Base-by-base conservation (phyloP, 2,888 invertebrate genomes). In the Acrobasis suavella region DNA sequence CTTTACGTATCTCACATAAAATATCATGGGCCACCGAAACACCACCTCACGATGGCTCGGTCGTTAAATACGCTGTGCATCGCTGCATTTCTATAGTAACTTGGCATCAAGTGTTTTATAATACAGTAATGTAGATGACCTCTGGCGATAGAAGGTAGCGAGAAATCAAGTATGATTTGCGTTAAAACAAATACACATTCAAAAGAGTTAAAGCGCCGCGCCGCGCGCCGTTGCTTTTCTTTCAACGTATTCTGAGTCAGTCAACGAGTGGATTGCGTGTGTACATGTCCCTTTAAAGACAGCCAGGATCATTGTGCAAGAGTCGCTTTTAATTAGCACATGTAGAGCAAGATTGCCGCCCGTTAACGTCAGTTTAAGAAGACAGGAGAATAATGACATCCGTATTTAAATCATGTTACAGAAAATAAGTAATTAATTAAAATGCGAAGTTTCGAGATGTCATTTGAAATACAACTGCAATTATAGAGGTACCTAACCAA, bases 311-410 rank as follows among this genome's bases (percentile, higher is more conserved):
- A 91, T 90, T 91, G 91, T 91, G 81, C 80, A 83, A 75, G 78
- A 83, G 80, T 81, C 82, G 79, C 83, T 80, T 84, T 88, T 91
- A 91, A 91, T 91, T 91, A 91, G 89, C 86, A 87, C 90, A 87
- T 88, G 87, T 82, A 86, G 81, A 81, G 79, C 83, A 79, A 87
- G 87, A 86, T 88, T 87, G 89, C 86, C 89, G 78, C 79, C 77
- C 71, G 80, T 78, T 79, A 75, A 77, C 76, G 86, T 88, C 87
- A 82, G 72, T 72, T 68, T 69, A 71, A 64, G 71, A 72, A 72
- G 87, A 89, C 88, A 85, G 77, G 85, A 88, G 88, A 88, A 90
- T 89, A 88, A 89, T 87, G 87, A 82, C 76, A 70, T 79, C 69
- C 79, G 76, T 62, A 56, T 46, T 56, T 56, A 39, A 56, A 56